Evolutionary conservation across 2,113 vertebrate species (phyloP).

Genomic region (Electrona antarctica): DNA sequence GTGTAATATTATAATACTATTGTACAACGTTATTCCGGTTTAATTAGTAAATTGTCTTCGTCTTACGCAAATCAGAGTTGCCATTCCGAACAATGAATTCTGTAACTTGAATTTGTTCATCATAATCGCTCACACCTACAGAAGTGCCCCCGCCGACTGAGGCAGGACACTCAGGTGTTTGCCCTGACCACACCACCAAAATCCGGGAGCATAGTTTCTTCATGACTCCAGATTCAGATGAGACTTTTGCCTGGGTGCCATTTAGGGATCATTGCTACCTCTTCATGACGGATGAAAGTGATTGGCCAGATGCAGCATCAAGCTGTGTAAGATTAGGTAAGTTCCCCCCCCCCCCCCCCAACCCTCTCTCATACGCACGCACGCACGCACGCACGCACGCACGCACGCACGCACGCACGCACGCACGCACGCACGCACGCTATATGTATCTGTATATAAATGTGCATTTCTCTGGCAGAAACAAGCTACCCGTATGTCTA

Average conservation of each 20-base stretch:
- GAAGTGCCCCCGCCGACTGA: conserved; percentile 80
- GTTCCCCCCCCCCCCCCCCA: not conserved
- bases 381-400: too few relatives aligned
- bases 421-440: too few relatives aligned
- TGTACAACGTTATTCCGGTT: too few relatives aligned
- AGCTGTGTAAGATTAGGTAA: conserved; percentile 85
- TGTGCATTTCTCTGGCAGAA: too few relatives aligned
- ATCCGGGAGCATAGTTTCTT: not conserved
- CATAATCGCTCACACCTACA: conserved; percentile 58
- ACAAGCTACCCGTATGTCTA: too few relatives aligned
- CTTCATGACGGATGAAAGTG: conserved; percentile 77
- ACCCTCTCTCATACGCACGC: too few relatives aligned
- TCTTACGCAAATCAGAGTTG: too few relatives aligned
- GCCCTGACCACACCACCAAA: conserved; percentile 71
- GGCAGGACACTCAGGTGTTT: conserved; percentile 81
- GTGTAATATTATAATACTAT: too few relatives aligned
- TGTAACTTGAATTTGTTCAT: too few relatives aligned
- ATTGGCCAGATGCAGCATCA: conserved; percentile 86
- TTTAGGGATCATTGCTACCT: conserved; percentile 88
- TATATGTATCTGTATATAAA: too few relatives aligned
- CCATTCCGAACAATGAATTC: too few relatives aligned
- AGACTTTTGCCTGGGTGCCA: conserved; percentile 83
- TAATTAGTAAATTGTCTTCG: not conserved
- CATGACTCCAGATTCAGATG: conserved; percentile 24
- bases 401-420: too few relatives aligned